These are phyloP conservation scores for Philereme transversata DNA, from an alignment of 2,888 invertebrate species.

Conservation along the genomic window DNA sequence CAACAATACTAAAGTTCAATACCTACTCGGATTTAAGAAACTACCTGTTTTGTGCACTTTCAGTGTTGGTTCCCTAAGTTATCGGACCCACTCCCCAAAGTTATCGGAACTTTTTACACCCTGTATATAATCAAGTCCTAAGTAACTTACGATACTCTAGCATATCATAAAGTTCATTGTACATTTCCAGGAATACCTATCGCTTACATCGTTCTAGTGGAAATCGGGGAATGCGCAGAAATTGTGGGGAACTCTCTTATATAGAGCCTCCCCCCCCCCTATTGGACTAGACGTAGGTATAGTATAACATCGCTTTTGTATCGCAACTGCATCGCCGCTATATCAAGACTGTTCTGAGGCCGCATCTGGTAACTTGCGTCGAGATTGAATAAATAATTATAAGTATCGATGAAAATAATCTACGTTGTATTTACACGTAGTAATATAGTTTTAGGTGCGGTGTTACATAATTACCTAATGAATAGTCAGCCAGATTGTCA, in stretches of 20 bases:
- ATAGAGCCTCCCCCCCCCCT: slow-evolving; percentile 10
- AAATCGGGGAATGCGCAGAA: slow-evolving; percentile 14
- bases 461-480: not conserved
- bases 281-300: not conserved
- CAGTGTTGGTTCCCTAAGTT: too few species aligned
- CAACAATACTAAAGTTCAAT: too few species aligned
- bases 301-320: slow-evolving; percentile 9
- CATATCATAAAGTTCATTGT: not conserved
- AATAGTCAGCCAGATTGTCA: not conserved
- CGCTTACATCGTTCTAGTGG: not conserved
- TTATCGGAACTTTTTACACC: too few species aligned
- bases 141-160: not conserved
- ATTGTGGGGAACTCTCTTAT: slow-evolving; percentile 18
- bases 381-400: slow-evolving; percentile 4
- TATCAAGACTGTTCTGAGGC: slow-evolving; percentile 5
- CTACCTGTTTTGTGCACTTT: too few species aligned
- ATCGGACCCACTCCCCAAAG: too few species aligned
- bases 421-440: not conserved
- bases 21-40: too few species aligned
- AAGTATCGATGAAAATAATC: slow-evolving; percentile 10
- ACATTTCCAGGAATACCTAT: not conserved
- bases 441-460: too few species aligned
- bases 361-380: slow-evolving; percentile 8
- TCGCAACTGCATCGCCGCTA: slow-evolving; percentile 7
- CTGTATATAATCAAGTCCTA: too few species aligned